Evolutionary conservation across 2,888 invertebrate genomes (phyloP).

Genomic region (Gymnocheta viridis): DNA sequence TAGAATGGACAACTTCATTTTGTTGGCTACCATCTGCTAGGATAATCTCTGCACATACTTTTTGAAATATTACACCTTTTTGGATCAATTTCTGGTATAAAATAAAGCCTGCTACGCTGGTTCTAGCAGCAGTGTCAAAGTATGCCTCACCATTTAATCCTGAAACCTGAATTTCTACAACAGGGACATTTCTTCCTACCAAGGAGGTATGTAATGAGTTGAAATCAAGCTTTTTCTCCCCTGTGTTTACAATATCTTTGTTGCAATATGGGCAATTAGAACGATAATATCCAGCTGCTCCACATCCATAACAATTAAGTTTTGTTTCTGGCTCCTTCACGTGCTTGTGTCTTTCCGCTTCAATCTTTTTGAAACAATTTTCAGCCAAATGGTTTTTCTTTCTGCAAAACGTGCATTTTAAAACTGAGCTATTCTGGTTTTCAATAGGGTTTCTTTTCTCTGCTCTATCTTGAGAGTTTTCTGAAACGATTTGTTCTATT

Average conservation of each 20-base stretch:
- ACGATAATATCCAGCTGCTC: conserved; percentile 31
- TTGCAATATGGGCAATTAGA: conserved; percentile 45
- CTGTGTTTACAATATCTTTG: conserved; percentile 11
- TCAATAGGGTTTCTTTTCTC: background rate
- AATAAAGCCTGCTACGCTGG: conserved; percentile 61
- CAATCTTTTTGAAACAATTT: conserved; percentile 30
- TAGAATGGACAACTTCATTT: conserved; percentile 45
- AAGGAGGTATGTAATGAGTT: conserved; percentile 26
- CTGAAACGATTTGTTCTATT: background rate
- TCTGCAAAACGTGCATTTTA: conserved; percentile 30
- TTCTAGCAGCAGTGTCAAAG: conserved; percentile 65
- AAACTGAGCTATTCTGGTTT: background rate
- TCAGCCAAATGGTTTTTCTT: no score
- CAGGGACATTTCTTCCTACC: conserved; percentile 61
- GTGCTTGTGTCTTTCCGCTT: conserved; percentile 4
- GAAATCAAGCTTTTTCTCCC: conserved; percentile 23
- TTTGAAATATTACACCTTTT: conserved; percentile 41
- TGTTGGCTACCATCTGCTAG: conserved; percentile 53
- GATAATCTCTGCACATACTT: conserved; percentile 57
- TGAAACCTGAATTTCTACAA: conserved; percentile 51
- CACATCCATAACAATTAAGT: conserved; percentile 47
- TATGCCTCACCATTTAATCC: conserved; percentile 59
- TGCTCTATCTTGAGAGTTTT: no score
- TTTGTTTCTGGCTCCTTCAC: conserved; percentile 13
- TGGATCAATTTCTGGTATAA: conserved; percentile 49